A percentile compares a stretch with the other conserved stretches of the same genome.
Evolutionary conservation across 1,140 invertebrate species (phyloP).

Genomic region (Mactra quadrangularis): DNA sequence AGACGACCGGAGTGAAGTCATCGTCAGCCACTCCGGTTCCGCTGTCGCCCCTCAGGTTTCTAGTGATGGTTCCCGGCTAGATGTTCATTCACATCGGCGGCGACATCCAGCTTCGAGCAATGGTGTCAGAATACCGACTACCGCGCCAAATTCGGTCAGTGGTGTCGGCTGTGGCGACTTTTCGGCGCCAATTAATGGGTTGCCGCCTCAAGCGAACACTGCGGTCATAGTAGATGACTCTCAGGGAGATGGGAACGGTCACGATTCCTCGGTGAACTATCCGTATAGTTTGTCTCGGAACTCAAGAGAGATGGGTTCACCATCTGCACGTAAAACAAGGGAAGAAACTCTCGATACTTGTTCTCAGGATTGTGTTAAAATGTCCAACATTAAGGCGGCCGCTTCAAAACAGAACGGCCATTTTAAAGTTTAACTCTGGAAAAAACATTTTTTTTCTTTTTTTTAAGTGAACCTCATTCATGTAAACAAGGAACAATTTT

Average conservation of each 20-base stretch:
- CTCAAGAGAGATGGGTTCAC: background rate
- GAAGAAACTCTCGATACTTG: background rate
- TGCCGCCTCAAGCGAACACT: slow-evolving; percentile 4
- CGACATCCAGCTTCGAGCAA: slow-evolving; percentile 23
- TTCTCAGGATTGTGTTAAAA: too few species aligned
- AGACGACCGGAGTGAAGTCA: background rate
- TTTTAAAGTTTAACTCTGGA: slow-evolving; percentile 40
- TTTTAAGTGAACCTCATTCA: slow-evolving; percentile 9
- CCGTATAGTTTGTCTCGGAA: slow-evolving; percentile 13
- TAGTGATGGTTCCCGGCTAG: slow-evolving; percentile 14
- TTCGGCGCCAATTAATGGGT: background rate
- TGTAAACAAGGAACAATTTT: slow-evolving; percentile 17
- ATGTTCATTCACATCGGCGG: background rate
- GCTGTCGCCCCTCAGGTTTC: slow-evolving; percentile 19
- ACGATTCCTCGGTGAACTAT: slow-evolving; percentile 21
- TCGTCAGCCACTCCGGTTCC: background rate
- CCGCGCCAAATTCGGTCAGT: background rate
- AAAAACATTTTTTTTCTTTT: background rate
- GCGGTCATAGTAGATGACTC: background rate
- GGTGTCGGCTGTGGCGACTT: too few species aligned
- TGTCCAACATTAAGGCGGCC: background rate
- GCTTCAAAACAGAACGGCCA: slow-evolving; percentile 6
- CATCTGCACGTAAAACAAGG: slow-evolving; percentile 6
- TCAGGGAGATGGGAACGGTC: slow-evolving; percentile 25
- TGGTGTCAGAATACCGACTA: slow-evolving; percentile 6